Conservation (phyloP, 2,113 vertebrate genomes). For the Chunga burmeisteri region DNA sequence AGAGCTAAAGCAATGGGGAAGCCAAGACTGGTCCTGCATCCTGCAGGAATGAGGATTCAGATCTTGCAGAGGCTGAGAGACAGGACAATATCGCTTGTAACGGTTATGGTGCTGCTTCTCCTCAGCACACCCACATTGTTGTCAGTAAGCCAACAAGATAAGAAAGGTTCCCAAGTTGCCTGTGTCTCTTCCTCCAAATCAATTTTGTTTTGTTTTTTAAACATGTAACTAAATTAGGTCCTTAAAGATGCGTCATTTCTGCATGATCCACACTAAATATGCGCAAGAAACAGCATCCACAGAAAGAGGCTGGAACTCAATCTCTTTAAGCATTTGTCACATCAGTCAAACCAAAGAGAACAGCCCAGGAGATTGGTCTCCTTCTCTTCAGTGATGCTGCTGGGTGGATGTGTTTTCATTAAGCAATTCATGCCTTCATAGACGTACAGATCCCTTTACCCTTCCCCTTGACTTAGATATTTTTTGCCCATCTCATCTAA, state of each 20-base stretch:
- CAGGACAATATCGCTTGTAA: background rate
- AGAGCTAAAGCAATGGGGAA: background rate
- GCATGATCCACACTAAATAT: background rate
- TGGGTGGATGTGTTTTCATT: background rate
- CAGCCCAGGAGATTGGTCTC: background rate
- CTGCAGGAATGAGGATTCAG: background rate
- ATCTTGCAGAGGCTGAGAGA: background rate
- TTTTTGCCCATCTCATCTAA: background rate
- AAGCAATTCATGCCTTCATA: background rate
- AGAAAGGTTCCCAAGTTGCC: background rate
- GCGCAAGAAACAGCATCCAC: background rate
- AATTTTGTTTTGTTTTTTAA: background rate
- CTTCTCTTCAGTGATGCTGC: background rate
- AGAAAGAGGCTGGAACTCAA: background rate
- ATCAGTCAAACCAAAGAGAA: background rate
- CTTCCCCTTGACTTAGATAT: background rate
- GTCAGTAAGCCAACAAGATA: background rate
- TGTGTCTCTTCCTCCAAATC: background rate
- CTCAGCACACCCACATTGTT: background rate
- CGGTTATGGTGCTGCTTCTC: background rate
- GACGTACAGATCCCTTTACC: background rate
- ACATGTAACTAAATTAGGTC: background rate
- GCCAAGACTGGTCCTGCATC: background rate
- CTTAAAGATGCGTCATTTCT: background rate
- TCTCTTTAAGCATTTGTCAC: background rate